Base-by-base conservation (phyloP, 2,797 vertebrate species). In the Pristis pectinata region DNA sequence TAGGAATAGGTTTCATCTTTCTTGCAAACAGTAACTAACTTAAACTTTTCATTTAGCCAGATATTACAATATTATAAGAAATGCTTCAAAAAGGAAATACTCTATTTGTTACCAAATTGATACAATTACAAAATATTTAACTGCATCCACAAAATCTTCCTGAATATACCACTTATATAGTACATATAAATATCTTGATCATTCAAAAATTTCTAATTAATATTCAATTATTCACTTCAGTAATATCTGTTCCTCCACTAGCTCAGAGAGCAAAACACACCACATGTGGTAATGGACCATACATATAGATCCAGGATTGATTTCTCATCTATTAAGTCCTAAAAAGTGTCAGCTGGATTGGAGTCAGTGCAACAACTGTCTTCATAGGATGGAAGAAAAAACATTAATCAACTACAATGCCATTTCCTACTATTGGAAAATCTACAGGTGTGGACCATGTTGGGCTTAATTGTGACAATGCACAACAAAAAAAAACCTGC, bases 21-120 rank as follows among this genome's bases (percentile, higher is more conserved):
- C 70, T 74, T 76, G 70, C 70, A 94, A 94, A 94, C 56, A 89
- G 61, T 72, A 93, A 93, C 27, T 24, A 37, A 70, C 67, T 91
- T 92, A 76, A 94, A 19, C 6, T 49, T 67, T 76, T 74, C 30
- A 93, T 49, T 74, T 53, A 34, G 70, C 15, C 27, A 49, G 44
- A 74, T 11, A 49, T 76, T 74, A 93, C 27, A 30, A 70, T 41
- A 41, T 44, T 3, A 53, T 6, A 27, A 70, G 15, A 72, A 13
- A 93, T 27, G 19, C 13, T 72, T 72, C 22, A 56, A 72, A 93
- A 76, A 53, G 0, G 0, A 19, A n/a, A n/a, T 11, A 8, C 2
- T 6, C 2, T 3, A 64, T 92, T n/a, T 22, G 34, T 67, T 67
- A 92, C n/a, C 61, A 64, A 0, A 67, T 92, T 92, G 92, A 34